phyloP scores from a whole-genome alignment of 1,140 invertebrate species.

The Notospermus geniculatus region DNA sequence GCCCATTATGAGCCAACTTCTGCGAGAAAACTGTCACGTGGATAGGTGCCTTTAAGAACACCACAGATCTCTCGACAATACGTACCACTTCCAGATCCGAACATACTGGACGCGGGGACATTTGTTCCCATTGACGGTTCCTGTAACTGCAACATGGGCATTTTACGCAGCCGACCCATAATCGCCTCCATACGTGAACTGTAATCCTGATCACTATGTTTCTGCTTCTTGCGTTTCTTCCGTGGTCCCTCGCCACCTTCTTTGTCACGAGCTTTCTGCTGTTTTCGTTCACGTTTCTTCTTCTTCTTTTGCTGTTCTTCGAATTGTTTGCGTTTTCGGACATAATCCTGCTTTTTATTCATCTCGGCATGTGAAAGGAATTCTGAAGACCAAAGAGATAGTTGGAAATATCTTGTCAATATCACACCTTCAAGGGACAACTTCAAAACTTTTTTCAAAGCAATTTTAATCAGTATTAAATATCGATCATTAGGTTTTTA shows the following conservation, averaged over 20 bases:
- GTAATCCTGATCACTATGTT: slow-evolving; percentile 83
- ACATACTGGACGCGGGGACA: slow-evolving; percentile 75
- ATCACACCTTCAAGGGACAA: too few species aligned
- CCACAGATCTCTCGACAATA: slow-evolving; percentile 24
- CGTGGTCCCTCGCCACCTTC: slow-evolving; percentile 22
- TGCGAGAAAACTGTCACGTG: too few species aligned
- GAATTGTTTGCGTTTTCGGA: slow-evolving; percentile 40
- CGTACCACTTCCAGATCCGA: slow-evolving; percentile 73
- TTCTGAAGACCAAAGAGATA: neutral
- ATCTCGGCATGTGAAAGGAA: slow-evolving; percentile 31
- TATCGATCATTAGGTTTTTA: too few species aligned
- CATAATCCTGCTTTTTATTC: slow-evolving; percentile 38
- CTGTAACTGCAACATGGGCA: slow-evolving; percentile 80
- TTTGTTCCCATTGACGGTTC: slow-evolving; percentile 84
- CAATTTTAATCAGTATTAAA: too few species aligned
- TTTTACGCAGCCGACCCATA: slow-evolving; percentile 76
- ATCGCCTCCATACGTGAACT: slow-evolving; percentile 85
- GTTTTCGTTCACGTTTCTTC: slow-evolving; percentile 26
- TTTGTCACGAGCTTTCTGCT: slow-evolving; percentile 32
- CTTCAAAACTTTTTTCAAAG: too few species aligned
- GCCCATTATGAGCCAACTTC: too few species aligned
- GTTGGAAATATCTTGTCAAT: too few species aligned
- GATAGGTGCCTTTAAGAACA: too few species aligned
- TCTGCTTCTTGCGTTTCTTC: slow-evolving; percentile 11
- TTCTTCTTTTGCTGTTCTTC: slow-evolving; percentile 38